Conservation (phyloP, 2,888 invertebrate species). For the Folsomia manolachei region DNA sequence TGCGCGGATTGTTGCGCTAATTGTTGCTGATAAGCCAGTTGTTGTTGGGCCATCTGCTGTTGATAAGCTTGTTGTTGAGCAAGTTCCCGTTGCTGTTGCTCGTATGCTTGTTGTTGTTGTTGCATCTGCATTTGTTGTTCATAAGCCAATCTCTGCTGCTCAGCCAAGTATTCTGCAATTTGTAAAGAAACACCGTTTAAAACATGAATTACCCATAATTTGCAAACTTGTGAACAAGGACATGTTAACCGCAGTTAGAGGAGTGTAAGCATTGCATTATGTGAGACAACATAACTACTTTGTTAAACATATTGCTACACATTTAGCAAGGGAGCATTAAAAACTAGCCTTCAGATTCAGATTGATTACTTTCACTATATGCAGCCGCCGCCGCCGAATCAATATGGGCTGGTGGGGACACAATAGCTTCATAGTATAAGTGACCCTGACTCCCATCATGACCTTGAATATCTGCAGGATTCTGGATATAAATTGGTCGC, state of each 20-base stretch:
- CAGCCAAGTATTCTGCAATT: slow-evolving; percentile 32
- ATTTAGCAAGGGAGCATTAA: slow-evolving; percentile 8
- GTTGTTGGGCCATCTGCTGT: slow-evolving; percentile 14
- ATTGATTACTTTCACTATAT: slow-evolving; percentile 46
- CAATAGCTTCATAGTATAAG: slow-evolving; percentile 19
- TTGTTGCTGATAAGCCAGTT: slow-evolving; percentile 5
- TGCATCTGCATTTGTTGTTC: slow-evolving; percentile 29
- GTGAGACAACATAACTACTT: background rate
- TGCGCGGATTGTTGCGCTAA: slow-evolving; percentile 13
- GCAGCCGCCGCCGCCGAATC: slow-evolving; percentile 36
- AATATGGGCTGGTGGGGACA: slow-evolving; percentile 22
- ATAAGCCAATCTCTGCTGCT: slow-evolving; percentile 14
- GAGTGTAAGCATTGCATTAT: background rate
- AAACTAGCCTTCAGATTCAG: slow-evolving; percentile 49
- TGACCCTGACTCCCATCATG: background rate
- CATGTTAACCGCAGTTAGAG: background rate
- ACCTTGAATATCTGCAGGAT: slow-evolving; percentile 6
- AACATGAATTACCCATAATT: too few species aligned
- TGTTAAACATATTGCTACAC: too few species aligned
- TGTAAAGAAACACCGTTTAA: background rate
- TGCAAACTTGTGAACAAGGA: too few species aligned
- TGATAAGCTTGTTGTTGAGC: slow-evolving; percentile 19
- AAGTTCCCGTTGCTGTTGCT: slow-evolving; percentile 18
- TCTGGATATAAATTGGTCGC: slow-evolving; percentile 26
- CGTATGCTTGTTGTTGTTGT: slow-evolving; percentile 18